Evolutionary conservation across 2,888 invertebrate species (phyloP), one percentile per base, ranked within the genome.

Genomic region (Drosophila meridiana): DNA sequence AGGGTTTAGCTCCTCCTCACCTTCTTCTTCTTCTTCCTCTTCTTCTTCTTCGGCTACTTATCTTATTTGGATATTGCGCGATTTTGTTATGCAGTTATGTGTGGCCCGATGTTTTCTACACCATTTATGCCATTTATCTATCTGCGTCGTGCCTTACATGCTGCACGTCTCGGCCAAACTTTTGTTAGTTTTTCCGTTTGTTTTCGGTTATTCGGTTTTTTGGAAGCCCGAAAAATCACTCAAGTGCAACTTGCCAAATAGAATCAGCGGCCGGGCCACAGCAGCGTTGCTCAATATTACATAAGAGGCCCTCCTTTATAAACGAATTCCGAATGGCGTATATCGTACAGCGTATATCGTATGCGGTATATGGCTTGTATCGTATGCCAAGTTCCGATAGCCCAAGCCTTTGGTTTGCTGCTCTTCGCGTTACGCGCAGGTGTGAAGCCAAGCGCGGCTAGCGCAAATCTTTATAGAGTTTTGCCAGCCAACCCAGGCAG

Each of bases 401-500:
- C 26, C 34, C 38, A 38, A 62, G 65, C 36, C 50, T 52, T 52
- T 78, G 86, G 84, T 90, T 80, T 80, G 85, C 64, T 73, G 80
- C 83, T 75, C 73, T 81, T 83, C 77, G 80, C 84, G 90, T 82
- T 82, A 77, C 80, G 82, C 78, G 83, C 89, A 90, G 87, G 90
- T 92, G 92, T 92, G 92, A 92, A 91, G 87, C 92, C 82, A 92
- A 91, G 86, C 92, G 92, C 92, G 86, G 90, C 81, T 89, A 55
- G 75, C 72, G 72, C 84, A 69, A 77, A 85, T 88, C 90, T 92
- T 91, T 92, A 91, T 92, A 91, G 86, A 90, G 89, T 87, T 84
- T 88, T 68, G 52, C 61, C 48, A 50, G 28, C 38, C 48, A 47
- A 8, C 8, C 14, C 38, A 42, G 42, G 6, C 40, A 20, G 42